These are phyloP conservation scores for Drosophila borborema DNA, from an alignment of 2,888 invertebrate species.

Conservation along the genomic window DNA sequence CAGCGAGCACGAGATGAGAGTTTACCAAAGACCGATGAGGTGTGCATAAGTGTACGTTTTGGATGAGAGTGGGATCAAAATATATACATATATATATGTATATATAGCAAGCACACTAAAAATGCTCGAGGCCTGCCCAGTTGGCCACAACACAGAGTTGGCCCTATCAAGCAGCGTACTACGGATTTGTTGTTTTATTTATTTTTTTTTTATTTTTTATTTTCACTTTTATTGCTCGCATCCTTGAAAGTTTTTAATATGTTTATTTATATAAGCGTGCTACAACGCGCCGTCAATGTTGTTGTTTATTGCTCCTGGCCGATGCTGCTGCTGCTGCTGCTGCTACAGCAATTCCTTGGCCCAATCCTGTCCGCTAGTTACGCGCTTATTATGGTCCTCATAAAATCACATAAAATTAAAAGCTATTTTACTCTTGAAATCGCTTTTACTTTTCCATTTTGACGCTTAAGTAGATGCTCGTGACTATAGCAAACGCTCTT, in stretches of 20 bases:
- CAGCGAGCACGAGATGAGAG: conserved; percentile 5
- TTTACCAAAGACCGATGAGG: conserved; percentile 54
- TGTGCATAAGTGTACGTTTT: conserved; percentile 34
- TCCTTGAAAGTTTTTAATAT: conserved; percentile 79
- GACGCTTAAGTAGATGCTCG: conserved; percentile 37
- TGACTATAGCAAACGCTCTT: conserved; percentile 15
- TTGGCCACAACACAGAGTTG: neutral
- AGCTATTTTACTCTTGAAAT: conserved; percentile 62
- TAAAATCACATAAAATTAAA: conserved; percentile 74
- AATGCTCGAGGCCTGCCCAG: conserved; percentile 28
- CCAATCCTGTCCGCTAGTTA: conserved; percentile 45
- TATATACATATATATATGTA: neutral
- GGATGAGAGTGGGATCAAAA: neutral
- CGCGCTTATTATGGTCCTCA: conserved; percentile 62
- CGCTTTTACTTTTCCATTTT: conserved; percentile 49
- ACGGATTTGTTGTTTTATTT: conserved; percentile 25
- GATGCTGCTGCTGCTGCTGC: neutral
- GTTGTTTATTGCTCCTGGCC: conserved; percentile 51
- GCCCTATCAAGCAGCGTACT: neutral
- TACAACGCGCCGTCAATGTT: conserved; percentile 51
- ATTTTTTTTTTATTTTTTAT: conserved; percentile 10
- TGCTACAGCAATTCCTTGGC: neutral
- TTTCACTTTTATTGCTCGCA: conserved; percentile 59
- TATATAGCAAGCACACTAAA: conserved; percentile 35
- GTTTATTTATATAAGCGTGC: conserved; percentile 65